Percentiles rank a stretch among this genome's conserved stretches.
Conservation (phyloP, 37 sponge, comb jelly and placozoan species). For the Beroe forskalii region DNA sequence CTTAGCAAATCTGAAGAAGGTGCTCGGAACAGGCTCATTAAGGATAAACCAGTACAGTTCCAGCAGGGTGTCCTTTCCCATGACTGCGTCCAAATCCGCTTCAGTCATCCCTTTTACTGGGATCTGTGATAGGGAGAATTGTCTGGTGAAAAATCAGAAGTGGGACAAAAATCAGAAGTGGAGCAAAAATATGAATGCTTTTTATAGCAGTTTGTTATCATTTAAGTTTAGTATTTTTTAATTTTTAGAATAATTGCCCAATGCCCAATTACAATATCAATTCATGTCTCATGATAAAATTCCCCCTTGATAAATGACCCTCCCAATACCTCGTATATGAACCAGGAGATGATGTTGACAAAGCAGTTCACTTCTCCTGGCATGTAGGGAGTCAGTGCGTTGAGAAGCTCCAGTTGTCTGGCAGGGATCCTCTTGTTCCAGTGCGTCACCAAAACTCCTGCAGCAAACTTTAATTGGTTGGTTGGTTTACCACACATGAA, state of each 20-base stretch:
- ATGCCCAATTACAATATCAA: too few species aligned
- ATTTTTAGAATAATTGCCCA: too few species aligned
- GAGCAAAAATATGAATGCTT: too few species aligned
- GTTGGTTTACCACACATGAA: background rate
- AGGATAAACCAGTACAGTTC: conserved; percentile 38
- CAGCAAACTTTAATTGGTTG: background rate
- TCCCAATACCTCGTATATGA: conserved; percentile 53
- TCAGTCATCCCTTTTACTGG: conserved; percentile 34
- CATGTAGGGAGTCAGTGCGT: conserved; percentile 61
- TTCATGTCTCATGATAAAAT: too few species aligned
- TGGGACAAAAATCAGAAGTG: too few species aligned
- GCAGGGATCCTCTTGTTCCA: conserved; percentile 55
- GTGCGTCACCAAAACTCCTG: conserved; percentile 37
- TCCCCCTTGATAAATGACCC: too few species aligned
- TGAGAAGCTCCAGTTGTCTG: conserved; percentile 13
- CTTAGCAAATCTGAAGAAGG: conserved; percentile 62
- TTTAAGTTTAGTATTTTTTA: too few species aligned
- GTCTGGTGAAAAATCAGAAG: too few species aligned
- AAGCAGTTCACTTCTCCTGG: conserved; percentile 63
- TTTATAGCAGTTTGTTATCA: too few species aligned
- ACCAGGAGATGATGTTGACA: conserved; percentile 56
- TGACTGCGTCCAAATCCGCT: conserved; percentile 28
- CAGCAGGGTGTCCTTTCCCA: conserved; percentile 25
- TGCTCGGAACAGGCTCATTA: conserved; percentile 40
- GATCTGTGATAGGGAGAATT: conserved; percentile 19